These are phyloP conservation scores for Drosophila nannoptera DNA, from an alignment of 1,140 invertebrate species.

Conservation along the genomic window DNA sequence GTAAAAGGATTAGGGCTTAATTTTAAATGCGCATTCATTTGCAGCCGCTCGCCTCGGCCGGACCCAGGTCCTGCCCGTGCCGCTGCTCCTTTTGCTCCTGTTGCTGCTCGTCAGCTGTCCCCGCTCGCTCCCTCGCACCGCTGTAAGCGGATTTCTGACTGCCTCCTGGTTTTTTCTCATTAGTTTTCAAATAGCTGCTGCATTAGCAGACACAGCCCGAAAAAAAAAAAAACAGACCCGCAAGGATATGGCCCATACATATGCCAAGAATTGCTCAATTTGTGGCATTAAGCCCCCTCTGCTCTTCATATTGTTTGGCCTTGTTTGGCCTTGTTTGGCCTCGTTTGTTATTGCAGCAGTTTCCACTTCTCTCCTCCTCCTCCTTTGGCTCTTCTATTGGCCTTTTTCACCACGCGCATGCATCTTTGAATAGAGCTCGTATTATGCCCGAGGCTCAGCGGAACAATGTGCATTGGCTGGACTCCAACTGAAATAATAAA, in stretches of 20 bases:
- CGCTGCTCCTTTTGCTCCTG: neutral
- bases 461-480: neutral
- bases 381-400: slow-evolving; percentile 11
- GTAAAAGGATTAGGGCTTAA: slow-evolving; percentile 77
- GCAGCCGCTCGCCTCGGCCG: slow-evolving; percentile 45
- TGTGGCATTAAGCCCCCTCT: slow-evolving; percentile 64
- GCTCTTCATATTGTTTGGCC: slow-evolving; percentile 35
- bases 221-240: slow-evolving; percentile 8
- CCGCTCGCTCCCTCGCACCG: slow-evolving; percentile 4
- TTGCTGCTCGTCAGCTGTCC: neutral
- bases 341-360: slow-evolving; percentile 53
- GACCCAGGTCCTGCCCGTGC: neutral
- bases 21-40: slow-evolving; percentile 77
- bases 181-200: slow-evolving; percentile 74
- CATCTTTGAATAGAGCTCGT: slow-evolving; percentile 14
- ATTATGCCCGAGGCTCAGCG: slow-evolving; percentile 3
- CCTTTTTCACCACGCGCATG: slow-evolving; percentile 28
- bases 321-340: slow-evolving; percentile 46
- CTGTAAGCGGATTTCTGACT: slow-evolving; percentile 70
- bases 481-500: slow-evolving; percentile 29
- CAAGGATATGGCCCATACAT: slow-evolving; percentile 28
- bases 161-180: slow-evolving; percentile 60
- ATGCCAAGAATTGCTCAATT: slow-evolving; percentile 71
- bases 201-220: slow-evolving; percentile 52
- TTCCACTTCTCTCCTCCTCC: slow-evolving; percentile 1